Base-by-base conservation (phyloP, 2,888 invertebrate genomes). In the Seira musarum region DNA sequence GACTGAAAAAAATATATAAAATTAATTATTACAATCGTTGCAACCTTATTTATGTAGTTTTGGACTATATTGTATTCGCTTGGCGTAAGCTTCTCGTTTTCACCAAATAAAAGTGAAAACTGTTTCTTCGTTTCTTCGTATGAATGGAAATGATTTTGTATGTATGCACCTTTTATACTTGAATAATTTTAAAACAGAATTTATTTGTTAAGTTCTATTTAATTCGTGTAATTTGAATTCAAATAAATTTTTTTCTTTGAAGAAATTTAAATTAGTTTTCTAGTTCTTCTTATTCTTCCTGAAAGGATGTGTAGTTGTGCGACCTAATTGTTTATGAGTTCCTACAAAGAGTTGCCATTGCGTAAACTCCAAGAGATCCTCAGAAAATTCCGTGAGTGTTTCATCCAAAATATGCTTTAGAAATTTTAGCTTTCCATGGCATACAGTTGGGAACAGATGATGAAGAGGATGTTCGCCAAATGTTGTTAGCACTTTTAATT, bases 381-480 rank as follows among this genome's bases (percentile, higher is more conserved):
- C 88, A 10, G 91, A 91, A 87, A 93, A 94, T 86, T 94, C 92
- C 30, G 60, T 1, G 1, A 83, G 30, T 5, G 87, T 86, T 65
- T 87, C 79, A 5, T 86, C 25, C 13, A 93, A 90, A 0, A 91
- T 90, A 0, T 93, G 92, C 87, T 93, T 92, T 1, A 95, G 89
- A 68, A 92, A 91, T 2, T 91, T 91, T 15, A 96, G 88, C 75
- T 93, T 91, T 0, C 92, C 92, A 87, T 95, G 95, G 88, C 96
- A 95, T 40, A 96, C 87, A 0, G 94, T 93, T 0, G 95, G 96
- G 86, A 96, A 93, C 17, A 96, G 89, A 88, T 96, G 96, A 88
- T 96, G 95, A 1, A 95, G 89, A 0, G 91, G 91, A 87, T 96
- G 96, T 80, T 94, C 93, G 0, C 95, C 95, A 87, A 94, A 95